These are phyloP conservation scores for Stenichneumon culpator DNA, from an alignment of 2,888 invertebrate genomes.

Conservation along the genomic window DNA sequence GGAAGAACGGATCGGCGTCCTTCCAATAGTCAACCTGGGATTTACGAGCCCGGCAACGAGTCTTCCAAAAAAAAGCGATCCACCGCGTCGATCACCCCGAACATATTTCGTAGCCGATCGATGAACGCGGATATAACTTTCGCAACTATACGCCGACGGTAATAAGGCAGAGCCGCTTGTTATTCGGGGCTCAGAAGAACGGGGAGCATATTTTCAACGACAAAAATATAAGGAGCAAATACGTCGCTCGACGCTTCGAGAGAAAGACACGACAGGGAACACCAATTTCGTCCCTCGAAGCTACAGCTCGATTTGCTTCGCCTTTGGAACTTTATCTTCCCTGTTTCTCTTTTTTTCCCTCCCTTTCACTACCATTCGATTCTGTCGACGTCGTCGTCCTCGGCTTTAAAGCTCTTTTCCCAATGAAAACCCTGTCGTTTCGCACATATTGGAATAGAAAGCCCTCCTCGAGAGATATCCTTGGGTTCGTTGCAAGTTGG, in stretches of 20 bases:
- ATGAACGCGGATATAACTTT: too few species aligned
- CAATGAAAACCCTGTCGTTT: slow-evolving; percentile 55
- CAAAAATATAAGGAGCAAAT: not conserved
- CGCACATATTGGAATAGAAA: slow-evolving; percentile 66
- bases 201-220: not conserved
- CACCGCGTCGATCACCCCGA: too few species aligned
- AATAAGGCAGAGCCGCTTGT: not conserved
- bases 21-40: too few species aligned
- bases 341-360: not conserved
- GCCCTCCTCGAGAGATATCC: slow-evolving; percentile 48
- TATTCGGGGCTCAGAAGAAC: not conserved
- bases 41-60: too few species aligned
- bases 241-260: not conserved
- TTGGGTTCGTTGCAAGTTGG: slow-evolving; percentile 21
- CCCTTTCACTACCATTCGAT: slow-evolving; percentile 27
- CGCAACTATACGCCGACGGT: too few species aligned
- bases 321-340: slow-evolving; percentile 15
- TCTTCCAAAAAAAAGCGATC: too few species aligned
- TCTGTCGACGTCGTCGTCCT: slow-evolving; percentile 23
- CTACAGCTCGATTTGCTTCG: slow-evolving; percentile 41
- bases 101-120: too few species aligned
- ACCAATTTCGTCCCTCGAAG: slow-evolving; percentile 34
- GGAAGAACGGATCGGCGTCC: too few species aligned
- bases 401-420: slow-evolving; percentile 40
- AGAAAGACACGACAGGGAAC: slow-evolving; percentile 3